Base-by-base conservation (phyloP, 2,888 invertebrate species). In the Epinotia bilunana region DNA sequence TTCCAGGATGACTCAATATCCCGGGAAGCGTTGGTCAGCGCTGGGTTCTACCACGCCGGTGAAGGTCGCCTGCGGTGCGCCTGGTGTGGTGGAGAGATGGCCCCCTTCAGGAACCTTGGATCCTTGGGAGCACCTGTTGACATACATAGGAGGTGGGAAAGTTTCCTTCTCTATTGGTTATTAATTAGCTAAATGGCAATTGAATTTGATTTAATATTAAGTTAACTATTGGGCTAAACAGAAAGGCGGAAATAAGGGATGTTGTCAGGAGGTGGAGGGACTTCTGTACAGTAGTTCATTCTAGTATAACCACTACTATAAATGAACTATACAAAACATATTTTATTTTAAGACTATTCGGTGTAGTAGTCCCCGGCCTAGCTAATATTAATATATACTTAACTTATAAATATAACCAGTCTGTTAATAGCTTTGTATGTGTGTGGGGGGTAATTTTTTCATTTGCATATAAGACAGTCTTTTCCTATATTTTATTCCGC, bases 41-140 rank as follows among this genome's bases (percentile, higher is more conserved):
- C 98, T 65, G 98, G 98, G 5, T 98, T 98, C 87, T 98, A 97
- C 87, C 98, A 97, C 84, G 93, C 97, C 3, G 95, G 96, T 77
- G 94, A 95, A 57, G 95, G 95, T 0, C 82, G 88, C 85, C 96
- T 98, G 0, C 95, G 96, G 77, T 98, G 98, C 88, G 97, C 96
- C 1, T 98, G 96, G 95, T 98, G 98, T 82, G 95, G 96, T 60
- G 97, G 97, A 2, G 94, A 96, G 77, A 92, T 97, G 57, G 92
- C 95, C 11, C 87, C 89, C 0, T 90, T 89, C 71, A 97, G 97
- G 95, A 95, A 95, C 83, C 90, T 92, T n/a, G 96, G 96, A 2
- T 83, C 89, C 13, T 76, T 91, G 4, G 81, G 97, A 95, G 87
- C 95, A 81, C 97, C 97, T 0, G 93, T 96, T 77, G 90, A 91